Percentiles rank a stretch among this genome's conserved stretches.
These are phyloP conservation scores for Microcebus griseorufus DNA, from an alignment of 2,113 vertebrate species.

Conservation along the genomic window DNA sequence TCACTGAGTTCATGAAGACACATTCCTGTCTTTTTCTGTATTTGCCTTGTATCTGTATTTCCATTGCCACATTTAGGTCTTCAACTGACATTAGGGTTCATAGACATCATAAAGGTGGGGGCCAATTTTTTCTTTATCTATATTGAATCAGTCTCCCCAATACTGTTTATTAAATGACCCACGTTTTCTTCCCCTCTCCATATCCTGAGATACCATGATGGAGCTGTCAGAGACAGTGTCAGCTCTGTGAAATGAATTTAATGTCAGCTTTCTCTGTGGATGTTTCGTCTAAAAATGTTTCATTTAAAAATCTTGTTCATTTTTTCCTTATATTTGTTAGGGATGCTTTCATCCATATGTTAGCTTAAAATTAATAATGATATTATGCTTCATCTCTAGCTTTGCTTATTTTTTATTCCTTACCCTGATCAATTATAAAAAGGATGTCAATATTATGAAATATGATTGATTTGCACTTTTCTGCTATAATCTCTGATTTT, in stretches of 20 bases:
- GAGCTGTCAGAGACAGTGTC: neutral
- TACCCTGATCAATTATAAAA: neutral
- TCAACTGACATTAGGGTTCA: fast-evolving
- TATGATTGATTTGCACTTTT: neutral
- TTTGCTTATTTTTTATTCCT: neutral
- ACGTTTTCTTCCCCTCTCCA: neutral
- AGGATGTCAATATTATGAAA: neutral
- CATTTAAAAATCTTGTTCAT: neutral
- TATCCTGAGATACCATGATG: fast-evolving
- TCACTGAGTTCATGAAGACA: neutral
- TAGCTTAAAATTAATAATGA: neutral
- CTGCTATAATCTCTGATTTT: neutral
- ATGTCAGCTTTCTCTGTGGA: neutral
- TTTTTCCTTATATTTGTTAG: neutral
- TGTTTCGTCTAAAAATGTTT: neutral
- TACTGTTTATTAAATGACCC: neutral
- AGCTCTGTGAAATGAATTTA: neutral
- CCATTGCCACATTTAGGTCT: neutral
- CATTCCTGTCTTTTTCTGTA: neutral
- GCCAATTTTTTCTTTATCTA: neutral
- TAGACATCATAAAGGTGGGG: no score
- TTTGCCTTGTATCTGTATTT: neutral
- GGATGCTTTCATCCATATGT: neutral
- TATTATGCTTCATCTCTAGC: neutral
- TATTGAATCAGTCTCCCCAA: neutral